Evolutionary conservation across 2,113 vertebrate genomes (phyloP).

Genomic region (Camarhynchus parvulus): DNA sequence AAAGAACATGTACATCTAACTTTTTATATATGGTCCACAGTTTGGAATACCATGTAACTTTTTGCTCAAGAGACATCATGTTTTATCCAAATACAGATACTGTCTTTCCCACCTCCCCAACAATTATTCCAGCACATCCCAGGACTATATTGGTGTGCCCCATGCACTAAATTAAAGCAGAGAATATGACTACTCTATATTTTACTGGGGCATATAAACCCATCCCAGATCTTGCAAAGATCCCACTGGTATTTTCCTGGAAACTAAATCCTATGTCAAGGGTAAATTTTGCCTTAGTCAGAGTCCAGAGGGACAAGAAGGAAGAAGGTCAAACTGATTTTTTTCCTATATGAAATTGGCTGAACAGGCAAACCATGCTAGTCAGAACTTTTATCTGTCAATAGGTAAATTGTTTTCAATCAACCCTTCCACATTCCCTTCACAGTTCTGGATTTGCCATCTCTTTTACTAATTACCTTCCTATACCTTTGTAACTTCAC

Average conservation of each 20-base stretch:
- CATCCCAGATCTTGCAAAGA: not conserved
- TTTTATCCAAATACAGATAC: not conserved
- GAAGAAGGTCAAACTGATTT: not conserved
- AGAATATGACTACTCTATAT: not conserved
- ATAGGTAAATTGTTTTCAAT: not conserved
- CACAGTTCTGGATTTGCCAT: not conserved
- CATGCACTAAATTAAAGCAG: not conserved
- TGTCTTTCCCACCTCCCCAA: not conserved
- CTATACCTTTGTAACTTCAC: fast-evolving
- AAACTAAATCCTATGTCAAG: not conserved
- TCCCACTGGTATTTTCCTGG: not conserved
- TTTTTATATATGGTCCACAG: not conserved
- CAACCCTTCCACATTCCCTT: not conserved
- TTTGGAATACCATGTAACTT: not conserved
- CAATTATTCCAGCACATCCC: not conserved
- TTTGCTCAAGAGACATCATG: not conserved
- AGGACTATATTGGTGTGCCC: not conserved
- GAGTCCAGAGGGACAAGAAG: not conserved
- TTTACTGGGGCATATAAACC: not conserved
- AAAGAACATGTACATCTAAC: not conserved
- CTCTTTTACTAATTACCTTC: not conserved
- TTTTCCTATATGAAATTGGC: not conserved
- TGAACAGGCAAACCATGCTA: not conserved
- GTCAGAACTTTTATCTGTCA: not conserved
- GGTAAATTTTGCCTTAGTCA: not conserved